These are phyloP conservation scores for Trissonchulus sp. DNA, from an alignment of 2,888 invertebrate species.

Conservation along the genomic window DNA sequence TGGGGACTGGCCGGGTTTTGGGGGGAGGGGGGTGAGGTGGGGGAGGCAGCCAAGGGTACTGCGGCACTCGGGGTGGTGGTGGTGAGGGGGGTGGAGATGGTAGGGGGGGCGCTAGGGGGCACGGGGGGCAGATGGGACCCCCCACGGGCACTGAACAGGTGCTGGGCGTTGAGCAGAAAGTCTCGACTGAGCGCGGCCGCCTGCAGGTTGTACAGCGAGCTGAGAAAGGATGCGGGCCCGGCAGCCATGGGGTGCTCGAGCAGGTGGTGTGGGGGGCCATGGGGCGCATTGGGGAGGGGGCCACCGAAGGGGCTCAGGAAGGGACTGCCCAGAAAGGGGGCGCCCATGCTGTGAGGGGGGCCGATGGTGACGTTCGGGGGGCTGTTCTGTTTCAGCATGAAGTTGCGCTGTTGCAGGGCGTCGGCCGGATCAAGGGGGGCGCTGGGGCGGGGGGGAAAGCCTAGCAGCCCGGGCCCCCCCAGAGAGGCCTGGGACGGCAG, in stretches of 20 bases:
- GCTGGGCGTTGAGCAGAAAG: slow-evolving; percentile 77
- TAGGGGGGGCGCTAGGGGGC: neutral
- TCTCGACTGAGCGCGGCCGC: slow-evolving; percentile 56
- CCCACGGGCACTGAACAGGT: neutral
- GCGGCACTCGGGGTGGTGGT: neutral
- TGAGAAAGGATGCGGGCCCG: slow-evolving; percentile 47
- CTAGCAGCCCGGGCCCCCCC: no score
- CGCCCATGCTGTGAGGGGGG: no score
- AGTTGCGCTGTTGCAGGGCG: neutral
- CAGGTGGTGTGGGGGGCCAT: neutral
- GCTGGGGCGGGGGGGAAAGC: neutral
- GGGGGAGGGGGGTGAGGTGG: neutral
- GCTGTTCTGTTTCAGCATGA: neutral
- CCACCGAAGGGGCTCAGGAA: neutral
- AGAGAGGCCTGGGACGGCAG: no score
- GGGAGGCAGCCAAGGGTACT: neutral
- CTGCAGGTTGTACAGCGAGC: slow-evolving; percentile 40
- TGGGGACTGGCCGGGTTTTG: neutral
- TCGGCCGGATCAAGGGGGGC: slow-evolving; percentile 3
- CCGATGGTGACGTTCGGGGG: neutral
- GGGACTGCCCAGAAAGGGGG: neutral
- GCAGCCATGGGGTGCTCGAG: neutral
- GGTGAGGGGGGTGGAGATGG: neutral
- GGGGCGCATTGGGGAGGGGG: neutral
- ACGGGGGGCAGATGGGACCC: neutral